Evolutionary conservation across 2,888 invertebrate genomes (phyloP), one percentile per base, ranked within the genome.

Genomic region (Agonopterix subpropinquella): DNA sequence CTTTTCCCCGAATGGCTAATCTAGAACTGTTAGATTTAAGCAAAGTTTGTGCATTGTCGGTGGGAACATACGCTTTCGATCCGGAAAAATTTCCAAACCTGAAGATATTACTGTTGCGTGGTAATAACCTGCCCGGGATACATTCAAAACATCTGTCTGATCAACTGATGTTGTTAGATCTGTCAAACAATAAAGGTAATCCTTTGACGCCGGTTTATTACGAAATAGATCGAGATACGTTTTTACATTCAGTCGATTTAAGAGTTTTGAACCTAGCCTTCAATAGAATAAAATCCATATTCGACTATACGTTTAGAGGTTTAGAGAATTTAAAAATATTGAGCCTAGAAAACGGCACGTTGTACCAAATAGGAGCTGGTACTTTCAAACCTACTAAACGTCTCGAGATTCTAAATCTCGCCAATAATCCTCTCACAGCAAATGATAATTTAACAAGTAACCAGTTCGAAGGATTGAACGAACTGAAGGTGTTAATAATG

Each of bases 21-120:
- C 71, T 92, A 47, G 78, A 88, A 60, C 57, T 85, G 0, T 61
- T 93, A 42, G 91, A 92, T 67, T 73, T 93, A 43, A 80, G 89
- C 47, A 86, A 86, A 61, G 89, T 90, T 1, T 72, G 84, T 1
- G 80, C 88, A 10, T 77, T 89, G 39, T 71, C 70, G 11, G 78
- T 92, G 41, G 82, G 81, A 0, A 61, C 80, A 1, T 73, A 87
- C 44, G 82, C 90, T 0, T 91, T 92, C 54, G 64, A 64, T 11
- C 80, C 81, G 8, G 49, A 55, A 7, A 80, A 79, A 45, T 78
- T 92, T 57, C 90, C 91, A 0, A 89, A 88, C 45, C 70, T 92
- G 1, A 83, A 80, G 61, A 82, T 80, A 1, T 65, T 92, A 3
- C 61, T 89, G 10, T 59, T 92, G 41, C 81, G 84, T 47, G 85